A percentile compares a stretch with the other conserved stretches of the same genome.
These are phyloP conservation scores for Alectoris magna DNA, from an alignment of 2,797 vertebrate genomes.

Conservation along the genomic window DNA sequence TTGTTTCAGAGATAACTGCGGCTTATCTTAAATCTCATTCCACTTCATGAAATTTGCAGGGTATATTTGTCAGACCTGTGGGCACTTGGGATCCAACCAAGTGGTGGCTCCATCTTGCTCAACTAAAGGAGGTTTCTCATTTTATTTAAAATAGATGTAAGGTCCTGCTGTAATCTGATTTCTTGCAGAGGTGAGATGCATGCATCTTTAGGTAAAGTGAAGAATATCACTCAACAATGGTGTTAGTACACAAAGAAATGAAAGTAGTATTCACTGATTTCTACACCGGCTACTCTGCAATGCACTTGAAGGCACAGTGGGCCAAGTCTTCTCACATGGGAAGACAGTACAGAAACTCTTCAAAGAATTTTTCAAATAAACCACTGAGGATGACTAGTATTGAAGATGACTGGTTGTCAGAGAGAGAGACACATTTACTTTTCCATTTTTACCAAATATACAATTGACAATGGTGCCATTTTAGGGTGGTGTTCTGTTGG, in stretches of 20 bases:
- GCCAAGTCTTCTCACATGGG: background rate
- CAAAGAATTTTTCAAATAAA: constrained; percentile 21
- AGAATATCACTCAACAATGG: background rate
- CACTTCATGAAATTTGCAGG: background rate
- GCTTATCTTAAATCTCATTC: background rate
- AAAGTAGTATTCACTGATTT: background rate
- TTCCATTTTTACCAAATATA: constrained; percentile 17
- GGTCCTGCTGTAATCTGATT: background rate
- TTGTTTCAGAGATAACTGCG: background rate
- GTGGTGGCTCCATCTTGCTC: background rate
- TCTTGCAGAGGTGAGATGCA: background rate
- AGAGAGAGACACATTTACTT: background rate
- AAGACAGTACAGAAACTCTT: background rate
- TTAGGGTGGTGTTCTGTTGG: background rate
- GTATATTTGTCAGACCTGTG: background rate
- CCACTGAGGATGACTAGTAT: background rate
- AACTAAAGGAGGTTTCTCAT: background rate
- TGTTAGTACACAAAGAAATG: background rate
- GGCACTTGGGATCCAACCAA: background rate
- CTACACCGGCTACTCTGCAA: background rate
- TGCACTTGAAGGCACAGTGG: background rate
- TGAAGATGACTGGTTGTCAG: background rate
- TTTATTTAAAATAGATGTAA: background rate
- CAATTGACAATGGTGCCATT: background rate
- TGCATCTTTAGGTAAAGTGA: background rate